These are phyloP conservation scores for Drosophila pallidifrons DNA, from an alignment of 1,140 invertebrate genomes.

Conservation along the genomic window DNA sequence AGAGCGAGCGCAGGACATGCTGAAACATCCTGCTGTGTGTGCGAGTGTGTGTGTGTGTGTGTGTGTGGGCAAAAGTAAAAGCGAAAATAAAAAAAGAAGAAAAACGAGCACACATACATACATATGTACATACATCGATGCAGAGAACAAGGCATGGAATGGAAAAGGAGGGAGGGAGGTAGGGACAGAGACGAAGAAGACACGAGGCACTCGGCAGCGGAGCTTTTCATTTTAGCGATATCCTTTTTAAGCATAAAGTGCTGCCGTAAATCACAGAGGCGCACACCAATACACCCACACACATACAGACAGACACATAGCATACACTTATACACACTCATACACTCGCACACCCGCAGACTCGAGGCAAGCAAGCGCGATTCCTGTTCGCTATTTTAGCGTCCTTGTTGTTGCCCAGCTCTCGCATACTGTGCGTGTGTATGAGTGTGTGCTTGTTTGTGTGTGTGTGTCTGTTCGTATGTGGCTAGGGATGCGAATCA, in stretches of 20 bases:
- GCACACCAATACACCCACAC: slow-evolving; percentile 44
- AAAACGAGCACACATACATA: slow-evolving; percentile 19
- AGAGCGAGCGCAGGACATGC: slow-evolving; percentile 30
- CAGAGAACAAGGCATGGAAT: neutral
- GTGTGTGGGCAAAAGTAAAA: slow-evolving; percentile 72
- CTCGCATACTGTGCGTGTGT: neutral
- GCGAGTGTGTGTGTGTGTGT: slow-evolving; percentile 32
- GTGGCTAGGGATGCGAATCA: slow-evolving; percentile 75
- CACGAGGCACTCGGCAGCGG: slow-evolving; percentile 51
- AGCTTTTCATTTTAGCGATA: slow-evolving; percentile 84
- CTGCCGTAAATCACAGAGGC: slow-evolving; percentile 82
- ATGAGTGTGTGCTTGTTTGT: slow-evolving; percentile 15
- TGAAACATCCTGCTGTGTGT: slow-evolving; percentile 69
- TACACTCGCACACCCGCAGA: slow-evolving; percentile 30
- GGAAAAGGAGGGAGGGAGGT: neutral
- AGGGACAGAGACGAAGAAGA: neutral
- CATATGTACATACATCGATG: slow-evolving; percentile 21
- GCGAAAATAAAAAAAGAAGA: slow-evolving; percentile 66
- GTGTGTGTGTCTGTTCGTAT: slow-evolving; percentile 32
- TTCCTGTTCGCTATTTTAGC: slow-evolving; percentile 56
- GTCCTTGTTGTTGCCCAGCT: slow-evolving; percentile 33
- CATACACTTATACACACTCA: slow-evolving; percentile 2
- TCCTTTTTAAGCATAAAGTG: slow-evolving; percentile 84
- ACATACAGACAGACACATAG: neutral
- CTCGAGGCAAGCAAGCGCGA: slow-evolving; percentile 52